Conservation (phyloP, 2,888 invertebrate species). For the Drosophila nr. perissopoda region DNA sequence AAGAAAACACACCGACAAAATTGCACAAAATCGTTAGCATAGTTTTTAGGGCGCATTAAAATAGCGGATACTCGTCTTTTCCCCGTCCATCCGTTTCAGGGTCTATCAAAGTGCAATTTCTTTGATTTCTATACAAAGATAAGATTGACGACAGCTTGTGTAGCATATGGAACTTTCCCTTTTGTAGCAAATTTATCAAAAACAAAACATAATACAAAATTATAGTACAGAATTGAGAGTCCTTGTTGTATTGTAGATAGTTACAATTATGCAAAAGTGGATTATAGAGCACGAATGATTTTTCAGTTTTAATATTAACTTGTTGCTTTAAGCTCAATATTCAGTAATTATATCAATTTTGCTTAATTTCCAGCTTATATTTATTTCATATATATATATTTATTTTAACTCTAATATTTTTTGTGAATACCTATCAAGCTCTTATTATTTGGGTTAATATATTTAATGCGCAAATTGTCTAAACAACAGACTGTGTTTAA, state of each 20-base stretch:
- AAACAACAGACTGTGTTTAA: background rate
- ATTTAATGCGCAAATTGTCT: background rate
- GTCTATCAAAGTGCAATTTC: slow-evolving; percentile 17
- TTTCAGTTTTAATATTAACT: slow-evolving; percentile 8
- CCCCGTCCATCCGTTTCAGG: background rate
- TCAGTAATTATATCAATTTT: background rate
- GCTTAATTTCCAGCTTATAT: background rate
- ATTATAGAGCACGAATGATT: background rate
- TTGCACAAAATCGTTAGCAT: slow-evolving; percentile 45
- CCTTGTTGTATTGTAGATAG: background rate
- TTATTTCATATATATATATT: background rate
- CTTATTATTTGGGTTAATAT: background rate
- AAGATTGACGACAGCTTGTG: background rate
- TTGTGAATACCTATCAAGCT: background rate
- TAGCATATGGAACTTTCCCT: background rate
- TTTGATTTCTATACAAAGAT: background rate
- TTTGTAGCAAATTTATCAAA: background rate
- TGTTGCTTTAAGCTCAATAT: slow-evolving; percentile 16
- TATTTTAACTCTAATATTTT: background rate
- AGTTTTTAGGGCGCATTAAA: slow-evolving; percentile 38
- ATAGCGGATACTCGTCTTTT: background rate
- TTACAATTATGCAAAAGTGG: background rate
- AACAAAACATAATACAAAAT: background rate
- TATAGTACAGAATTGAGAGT: background rate
- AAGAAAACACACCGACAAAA: slow-evolving; percentile 5